Evolutionary conservation across 2,113 vertebrate species (phyloP).

Genomic region (Aix galericulata): DNA sequence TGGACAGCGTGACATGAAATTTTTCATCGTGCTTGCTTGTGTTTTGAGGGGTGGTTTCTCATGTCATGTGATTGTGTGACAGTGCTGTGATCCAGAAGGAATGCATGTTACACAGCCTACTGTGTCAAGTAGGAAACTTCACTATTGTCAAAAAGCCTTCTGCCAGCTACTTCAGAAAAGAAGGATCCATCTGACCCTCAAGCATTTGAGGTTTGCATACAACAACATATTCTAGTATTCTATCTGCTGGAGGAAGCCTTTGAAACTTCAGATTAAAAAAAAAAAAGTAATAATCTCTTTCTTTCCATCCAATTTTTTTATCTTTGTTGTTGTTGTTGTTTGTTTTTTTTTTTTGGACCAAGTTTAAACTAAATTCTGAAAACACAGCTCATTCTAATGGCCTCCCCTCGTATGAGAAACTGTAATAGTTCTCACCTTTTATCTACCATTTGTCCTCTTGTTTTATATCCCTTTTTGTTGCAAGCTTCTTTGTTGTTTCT

Average conservation of each 20-base stretch:
- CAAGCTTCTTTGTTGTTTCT: conserved; percentile 49
- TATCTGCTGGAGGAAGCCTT: not conserved
- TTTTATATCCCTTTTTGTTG: conserved; percentile 53
- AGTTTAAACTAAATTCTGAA: not conserved
- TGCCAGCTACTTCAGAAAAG: not conserved
- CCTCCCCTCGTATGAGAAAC: not conserved
- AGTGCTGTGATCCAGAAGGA: not conserved
- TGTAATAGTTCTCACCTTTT: not conserved
- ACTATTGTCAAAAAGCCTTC: not conserved
- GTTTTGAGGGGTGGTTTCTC: not conserved
- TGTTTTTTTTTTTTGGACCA: not conserved
- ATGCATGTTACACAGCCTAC: not conserved
- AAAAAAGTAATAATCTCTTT: not conserved
- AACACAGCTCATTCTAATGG: not conserved
- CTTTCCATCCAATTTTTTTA: not conserved
- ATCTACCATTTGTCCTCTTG: conserved; percentile 44
- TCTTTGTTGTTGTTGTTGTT: too few species aligned
- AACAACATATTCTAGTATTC: not conserved
- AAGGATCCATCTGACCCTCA: not conserved
- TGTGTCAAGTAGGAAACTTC: not conserved
- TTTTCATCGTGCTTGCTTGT: not conserved
- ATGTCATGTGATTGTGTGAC: not conserved
- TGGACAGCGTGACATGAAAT: not conserved
- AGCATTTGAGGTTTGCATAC: not conserved
- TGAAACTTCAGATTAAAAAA: not conserved